Base-by-base conservation (phyloP, 1,140 invertebrate genomes). In the Helicorthomorpha holstii region DNA sequence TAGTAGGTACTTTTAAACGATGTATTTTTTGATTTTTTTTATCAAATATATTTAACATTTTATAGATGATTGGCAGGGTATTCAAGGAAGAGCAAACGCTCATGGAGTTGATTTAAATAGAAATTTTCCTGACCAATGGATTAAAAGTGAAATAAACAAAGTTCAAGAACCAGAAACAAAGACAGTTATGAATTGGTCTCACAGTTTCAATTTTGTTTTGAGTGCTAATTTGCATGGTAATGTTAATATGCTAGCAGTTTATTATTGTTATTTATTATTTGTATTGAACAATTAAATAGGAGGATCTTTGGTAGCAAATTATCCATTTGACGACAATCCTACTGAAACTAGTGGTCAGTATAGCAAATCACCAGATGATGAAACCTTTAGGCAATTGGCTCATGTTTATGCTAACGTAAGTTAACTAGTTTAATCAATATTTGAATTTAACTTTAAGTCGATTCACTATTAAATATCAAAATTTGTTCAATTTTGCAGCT, bases 211-310 rank as follows among this genome's bases (percentile, higher is more conserved):
- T 0, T 98, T 99, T 71, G 92, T 97, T 2, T 67, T 98, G 1
- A 97, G 92, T 0, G 92, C 93, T 1, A 98, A 97, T 73, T 69
- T 98, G 2, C 94, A 98, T 64, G 94, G n/a, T n/a, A n/a, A n/a
- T n/a, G n/a, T n/a, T n/a, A n/a, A n/a, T n/a, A n/a, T n/a, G n/a
- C n/a, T n/a, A n/a, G n/a, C n/a, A n/a, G n/a, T n/a, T n/a, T n/a
- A n/a, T n/a, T n/a, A n/a, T n/a, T n/a, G n/a, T n/a, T n/a, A n/a
- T n/a, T n/a, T n/a, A n/a, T n/a, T n/a, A n/a, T n/a, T n/a, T n/a
- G n/a, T n/a, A n/a, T n/a, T n/a, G n/a, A n/a, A n/a, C n/a, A n/a
- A n/a, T n/a, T n/a, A n/a, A n/a, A n/a, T n/a, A n/a, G n/a, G 93
- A 14, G 89, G 90, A 7, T 84, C 87, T 22, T 66, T 94, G 45